Evolutionary conservation across 2,888 invertebrate genomes (phyloP).

Genomic region (Drosophila monieri): DNA sequence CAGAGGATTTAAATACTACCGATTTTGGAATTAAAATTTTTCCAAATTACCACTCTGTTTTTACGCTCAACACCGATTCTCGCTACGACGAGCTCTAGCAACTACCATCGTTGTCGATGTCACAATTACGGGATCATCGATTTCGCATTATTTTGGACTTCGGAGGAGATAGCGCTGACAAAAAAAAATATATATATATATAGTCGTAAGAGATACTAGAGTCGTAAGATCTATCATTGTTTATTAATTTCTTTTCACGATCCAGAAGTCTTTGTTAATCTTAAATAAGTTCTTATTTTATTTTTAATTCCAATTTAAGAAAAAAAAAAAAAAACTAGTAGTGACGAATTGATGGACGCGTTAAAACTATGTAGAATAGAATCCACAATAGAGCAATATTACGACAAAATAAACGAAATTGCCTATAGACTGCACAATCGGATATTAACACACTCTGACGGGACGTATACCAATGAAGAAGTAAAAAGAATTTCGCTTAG

Average conservation of each 20-base stretch:
- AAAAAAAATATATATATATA: not conserved
- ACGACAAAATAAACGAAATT: slow-evolving; percentile 25
- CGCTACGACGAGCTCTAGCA: not conserved
- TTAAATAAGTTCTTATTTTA: slow-evolving; percentile 1
- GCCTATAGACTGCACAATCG: not conserved
- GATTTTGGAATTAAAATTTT: not conserved
- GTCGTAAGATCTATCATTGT: not conserved
- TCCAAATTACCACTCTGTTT: not conserved
- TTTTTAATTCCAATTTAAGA: not conserved
- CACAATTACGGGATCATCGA: not conserved
- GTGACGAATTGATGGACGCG: slow-evolving; percentile 8
- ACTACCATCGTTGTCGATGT: no score
- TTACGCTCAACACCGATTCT: not conserved
- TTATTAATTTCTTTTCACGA: not conserved
- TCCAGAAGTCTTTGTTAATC: not conserved
- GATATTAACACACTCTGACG: slow-evolving; percentile 3
- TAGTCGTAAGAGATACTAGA: no score
- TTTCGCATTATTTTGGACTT: not conserved
- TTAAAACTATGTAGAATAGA: slow-evolving; percentile 25
- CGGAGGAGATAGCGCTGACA: no score
- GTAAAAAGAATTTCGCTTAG: slow-evolving; percentile 6
- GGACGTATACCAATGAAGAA: not conserved
- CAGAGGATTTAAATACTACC: not conserved
- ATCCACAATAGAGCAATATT: slow-evolving; percentile 26
- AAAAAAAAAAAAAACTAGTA: slow-evolving; percentile 6